phyloP scores from a whole-genome alignment of 30 jellyfish, hydroid and myxozoan genomes.

The Pseudorhiza aurosa region DNA sequence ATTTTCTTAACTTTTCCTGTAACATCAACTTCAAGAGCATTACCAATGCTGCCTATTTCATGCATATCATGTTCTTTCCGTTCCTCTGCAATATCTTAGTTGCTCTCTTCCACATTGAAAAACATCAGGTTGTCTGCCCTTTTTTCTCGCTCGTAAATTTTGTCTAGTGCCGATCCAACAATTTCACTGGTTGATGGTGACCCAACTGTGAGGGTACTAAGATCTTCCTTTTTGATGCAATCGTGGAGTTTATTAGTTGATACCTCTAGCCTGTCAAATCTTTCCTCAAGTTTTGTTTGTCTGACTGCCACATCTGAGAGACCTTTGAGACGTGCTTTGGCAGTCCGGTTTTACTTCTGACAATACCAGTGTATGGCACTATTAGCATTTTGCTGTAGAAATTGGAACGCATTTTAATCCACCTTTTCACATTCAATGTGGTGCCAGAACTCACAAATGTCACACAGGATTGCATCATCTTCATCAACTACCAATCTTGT shows the following conservation, averaged over 20 bases:
- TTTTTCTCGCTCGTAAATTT: constrained; percentile 21
- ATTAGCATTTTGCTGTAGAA: constrained; percentile 23
- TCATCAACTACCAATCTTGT: constrained; percentile 13
- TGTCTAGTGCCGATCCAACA: constrained; percentile 18
- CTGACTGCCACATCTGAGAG: constrained; percentile 18
- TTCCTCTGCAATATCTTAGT: constrained; percentile 17
- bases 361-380: constrained; percentile 23
- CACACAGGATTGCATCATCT: constrained; percentile 25
- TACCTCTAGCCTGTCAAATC: constrained; percentile 12
- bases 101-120: constrained; percentile 9
- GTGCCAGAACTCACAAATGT: constrained; percentile 22
- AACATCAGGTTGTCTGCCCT: constrained; percentile 18
- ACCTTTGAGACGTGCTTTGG: constrained; percentile 12
- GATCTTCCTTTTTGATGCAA: constrained; percentile 18
- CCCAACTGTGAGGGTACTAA: constrained; percentile 20
- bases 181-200: constrained; percentile 9
- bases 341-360: constrained; percentile 20
- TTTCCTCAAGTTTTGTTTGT: constrained; percentile 13
- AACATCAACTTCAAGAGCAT: constrained; percentile 20
- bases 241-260: constrained; percentile 17
- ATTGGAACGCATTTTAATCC: constrained; percentile 7
- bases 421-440: constrained; percentile 23
- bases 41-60: constrained; percentile 19
- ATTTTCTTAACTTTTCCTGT: constrained; percentile 8
- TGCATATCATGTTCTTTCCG: constrained; percentile 15